phyloP scores from a whole-genome alignment of 2,797 vertebrate species.

The Hippoglossus hippoglossus region DNA sequence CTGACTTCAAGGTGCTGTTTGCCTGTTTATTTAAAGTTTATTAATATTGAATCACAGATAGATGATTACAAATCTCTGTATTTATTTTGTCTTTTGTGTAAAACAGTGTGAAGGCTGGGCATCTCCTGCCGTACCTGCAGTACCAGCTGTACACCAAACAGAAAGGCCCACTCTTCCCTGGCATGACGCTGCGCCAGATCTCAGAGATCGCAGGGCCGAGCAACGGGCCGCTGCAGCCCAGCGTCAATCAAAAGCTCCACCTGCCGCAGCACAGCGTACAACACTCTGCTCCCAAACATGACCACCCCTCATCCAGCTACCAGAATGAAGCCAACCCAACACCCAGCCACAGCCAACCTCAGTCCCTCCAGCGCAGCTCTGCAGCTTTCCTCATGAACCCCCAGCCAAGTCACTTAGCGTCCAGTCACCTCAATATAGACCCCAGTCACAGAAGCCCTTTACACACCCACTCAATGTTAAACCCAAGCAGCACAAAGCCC shows the following conservation, averaged over 20 bases:
- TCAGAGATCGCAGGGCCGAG: conserved; percentile 85
- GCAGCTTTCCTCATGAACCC: conserved; percentile 26
- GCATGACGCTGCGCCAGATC: conserved; percentile 53
- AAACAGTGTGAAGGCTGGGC: conserved; percentile 92
- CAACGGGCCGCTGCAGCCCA: conserved; percentile 55
- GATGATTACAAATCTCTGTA: background rate
- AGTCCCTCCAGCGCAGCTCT: conserved; percentile 43
- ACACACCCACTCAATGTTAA: conserved; percentile 31
- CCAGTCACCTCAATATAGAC: conserved; percentile 42
- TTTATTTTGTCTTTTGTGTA: conserved; percentile 33
- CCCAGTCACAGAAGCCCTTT: conserved; percentile 38
- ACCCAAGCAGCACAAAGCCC: conserved; percentile 44
- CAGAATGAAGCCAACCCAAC: conserved; percentile 38
- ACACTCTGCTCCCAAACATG: conserved; percentile 33
- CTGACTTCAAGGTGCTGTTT: too few species aligned
- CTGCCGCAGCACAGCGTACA: conserved; percentile 49
- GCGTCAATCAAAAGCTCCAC: conserved; percentile 49
- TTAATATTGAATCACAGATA: too few species aligned
- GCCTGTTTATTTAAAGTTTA: too few species aligned
- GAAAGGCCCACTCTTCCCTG: conserved; percentile 89
- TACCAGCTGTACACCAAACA: conserved; percentile 97
- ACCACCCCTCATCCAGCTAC: conserved; percentile 37
- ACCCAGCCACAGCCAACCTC: conserved; percentile 46
- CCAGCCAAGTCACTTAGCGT: conserved; percentile 24
- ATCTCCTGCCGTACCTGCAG: conserved; percentile 89